These are phyloP conservation scores for Canis aureus DNA, from an alignment of 2,113 vertebrate species.

Conservation along the genomic window DNA sequence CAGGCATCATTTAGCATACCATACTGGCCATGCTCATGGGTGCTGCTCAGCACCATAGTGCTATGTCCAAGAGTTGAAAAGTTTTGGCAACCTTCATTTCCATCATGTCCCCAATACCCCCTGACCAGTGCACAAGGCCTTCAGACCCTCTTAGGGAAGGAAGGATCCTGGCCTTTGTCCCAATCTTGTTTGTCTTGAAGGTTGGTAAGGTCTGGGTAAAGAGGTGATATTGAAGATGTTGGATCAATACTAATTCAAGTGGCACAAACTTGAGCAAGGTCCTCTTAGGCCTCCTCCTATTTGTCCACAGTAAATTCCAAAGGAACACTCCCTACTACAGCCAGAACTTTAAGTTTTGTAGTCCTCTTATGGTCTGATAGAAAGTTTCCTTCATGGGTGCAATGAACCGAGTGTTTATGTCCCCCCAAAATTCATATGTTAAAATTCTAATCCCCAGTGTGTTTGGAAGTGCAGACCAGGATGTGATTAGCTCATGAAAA, in stretches of 20 bases:
- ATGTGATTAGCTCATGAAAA: not conserved
- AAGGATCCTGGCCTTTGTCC: not conserved
- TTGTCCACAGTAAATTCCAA: constrained; percentile 2
- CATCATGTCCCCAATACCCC: not conserved
- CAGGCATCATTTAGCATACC: not conserved
- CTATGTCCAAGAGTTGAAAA: not conserved
- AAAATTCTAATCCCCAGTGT: not conserved
- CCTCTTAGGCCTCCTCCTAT: not conserved
- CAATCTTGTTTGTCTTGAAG: not conserved
- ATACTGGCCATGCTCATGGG: not conserved
- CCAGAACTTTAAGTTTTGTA: not conserved
- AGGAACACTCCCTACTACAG: not conserved
- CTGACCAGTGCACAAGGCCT: not conserved
- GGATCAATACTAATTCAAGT: not conserved
- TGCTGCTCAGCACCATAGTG: not conserved
- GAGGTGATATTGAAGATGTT: not conserved
- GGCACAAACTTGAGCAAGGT: not conserved
- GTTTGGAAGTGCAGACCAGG: not conserved
- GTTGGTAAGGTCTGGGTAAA: not conserved
- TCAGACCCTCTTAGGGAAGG: not conserved
- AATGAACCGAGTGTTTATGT: not conserved
- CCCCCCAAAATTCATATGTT: not conserved
- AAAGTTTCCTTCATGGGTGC: not conserved
- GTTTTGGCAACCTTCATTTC: not conserved
- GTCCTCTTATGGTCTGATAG: not conserved